Percentiles rank a stretch among this genome's conserved stretches.
Conservation (phyloP, 2,797 vertebrate species). For the Antennarius maculatus region DNA sequence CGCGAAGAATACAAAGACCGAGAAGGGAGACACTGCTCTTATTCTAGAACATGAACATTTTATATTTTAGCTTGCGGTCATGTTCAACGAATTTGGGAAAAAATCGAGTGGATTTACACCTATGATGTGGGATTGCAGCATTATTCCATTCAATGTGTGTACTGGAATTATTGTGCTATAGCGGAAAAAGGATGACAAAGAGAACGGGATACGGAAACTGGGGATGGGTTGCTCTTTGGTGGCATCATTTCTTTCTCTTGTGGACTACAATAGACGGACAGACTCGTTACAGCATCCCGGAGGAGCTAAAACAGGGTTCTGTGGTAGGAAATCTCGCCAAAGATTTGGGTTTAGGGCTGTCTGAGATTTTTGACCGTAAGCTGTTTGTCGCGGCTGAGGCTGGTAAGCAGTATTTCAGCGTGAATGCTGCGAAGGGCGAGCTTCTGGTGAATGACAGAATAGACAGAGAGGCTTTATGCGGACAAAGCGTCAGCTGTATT, state of each 20-base stretch:
- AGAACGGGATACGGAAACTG: slow-evolving; percentile 51
- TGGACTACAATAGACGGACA: slow-evolving; percentile 63
- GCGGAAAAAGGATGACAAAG: slow-evolving; percentile 31
- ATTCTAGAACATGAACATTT: too few relatives aligned
- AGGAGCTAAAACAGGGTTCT: slow-evolving; percentile 72
- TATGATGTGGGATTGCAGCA: too few relatives aligned
- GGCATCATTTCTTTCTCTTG: slow-evolving; percentile 49
- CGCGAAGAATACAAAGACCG: neutral
- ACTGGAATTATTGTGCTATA: neutral
- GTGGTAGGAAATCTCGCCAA: slow-evolving; percentile 79
- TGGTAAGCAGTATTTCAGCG: slow-evolving; percentile 73
- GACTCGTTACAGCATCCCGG: slow-evolving; percentile 70
- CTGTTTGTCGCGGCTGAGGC: slow-evolving; percentile 62
- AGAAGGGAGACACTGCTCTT: too few relatives aligned
- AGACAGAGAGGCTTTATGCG: slow-evolving; percentile 84
- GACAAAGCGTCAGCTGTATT: slow-evolving; percentile 78
- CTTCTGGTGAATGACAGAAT: slow-evolving; percentile 76
- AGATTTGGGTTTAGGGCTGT: slow-evolving; percentile 74
- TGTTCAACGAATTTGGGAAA: neutral
- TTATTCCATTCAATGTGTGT: slow-evolving; percentile 7
- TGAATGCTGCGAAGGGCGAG: slow-evolving; percentile 73
- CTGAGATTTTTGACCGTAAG: slow-evolving; percentile 11
- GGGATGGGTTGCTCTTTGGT: slow-evolving; percentile 58
- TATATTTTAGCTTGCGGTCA: neutral
- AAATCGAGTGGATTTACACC: too few relatives aligned